phyloP scores from a whole-genome alignment of 2,113 vertebrate species.

The Pomatostomus ruficeps region DNA sequence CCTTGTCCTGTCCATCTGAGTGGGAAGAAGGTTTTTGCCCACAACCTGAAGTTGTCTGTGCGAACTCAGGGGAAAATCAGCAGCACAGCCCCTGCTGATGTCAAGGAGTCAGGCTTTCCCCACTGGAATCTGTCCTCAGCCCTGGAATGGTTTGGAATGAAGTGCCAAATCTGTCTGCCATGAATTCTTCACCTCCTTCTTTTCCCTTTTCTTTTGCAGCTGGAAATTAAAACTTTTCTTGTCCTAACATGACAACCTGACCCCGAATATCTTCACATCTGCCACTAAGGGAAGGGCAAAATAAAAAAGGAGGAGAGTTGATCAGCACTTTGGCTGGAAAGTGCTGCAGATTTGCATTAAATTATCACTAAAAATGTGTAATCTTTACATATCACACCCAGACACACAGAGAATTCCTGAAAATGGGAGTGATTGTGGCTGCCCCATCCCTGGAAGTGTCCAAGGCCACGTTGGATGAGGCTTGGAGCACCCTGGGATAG shows the following conservation, averaged over 20 bases:
- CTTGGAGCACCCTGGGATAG: not conserved
- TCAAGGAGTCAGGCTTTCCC: not conserved
- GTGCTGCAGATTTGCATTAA: not conserved
- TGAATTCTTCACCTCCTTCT: not conserved
- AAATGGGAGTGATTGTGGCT: not conserved
- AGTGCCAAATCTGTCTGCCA: not conserved
- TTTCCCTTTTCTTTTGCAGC: not conserved
- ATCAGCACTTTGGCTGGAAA: not conserved
- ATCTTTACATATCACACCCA: not conserved
- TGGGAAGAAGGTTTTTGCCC: not conserved
- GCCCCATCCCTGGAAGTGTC: not conserved
- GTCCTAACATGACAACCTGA: fast-evolving
- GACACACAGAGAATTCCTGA: not conserved
- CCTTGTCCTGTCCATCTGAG: not conserved
- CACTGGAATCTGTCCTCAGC: not conserved
- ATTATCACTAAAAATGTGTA: not conserved
- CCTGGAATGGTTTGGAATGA: not conserved
- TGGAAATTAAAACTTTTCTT: not conserved
- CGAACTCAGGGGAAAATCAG: not conserved
- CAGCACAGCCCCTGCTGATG: not conserved
- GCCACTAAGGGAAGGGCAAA: not conserved
- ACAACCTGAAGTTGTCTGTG: not conserved
- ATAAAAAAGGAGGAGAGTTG: not conserved
- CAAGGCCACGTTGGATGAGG: not conserved
- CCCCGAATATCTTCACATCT: not conserved